Conservation (phyloP, 1,140 invertebrate genomes). For the Heliothis subflexa region DNA sequence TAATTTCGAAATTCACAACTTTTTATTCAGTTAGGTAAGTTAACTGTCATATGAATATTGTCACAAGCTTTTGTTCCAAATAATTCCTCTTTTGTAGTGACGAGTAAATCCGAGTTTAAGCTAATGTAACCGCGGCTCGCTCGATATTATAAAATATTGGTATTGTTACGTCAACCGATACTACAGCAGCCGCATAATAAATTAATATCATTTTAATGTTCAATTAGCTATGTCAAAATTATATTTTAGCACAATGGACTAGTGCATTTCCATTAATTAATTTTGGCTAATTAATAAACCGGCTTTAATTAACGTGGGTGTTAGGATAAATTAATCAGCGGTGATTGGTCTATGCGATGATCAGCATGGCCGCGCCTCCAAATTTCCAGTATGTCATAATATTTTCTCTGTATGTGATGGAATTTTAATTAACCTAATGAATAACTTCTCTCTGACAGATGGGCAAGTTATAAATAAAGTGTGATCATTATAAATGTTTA, state of each 20-base stretch:
- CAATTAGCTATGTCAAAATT: conserved; percentile 45
- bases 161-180: conserved; percentile 18
- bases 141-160: conserved; percentile 32
- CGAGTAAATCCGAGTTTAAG: conserved; percentile 9
- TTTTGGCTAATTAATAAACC: conserved; percentile 80
- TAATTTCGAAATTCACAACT: too few relatives aligned
- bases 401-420: conserved; percentile 23
- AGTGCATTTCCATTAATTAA: conserved; percentile 74
- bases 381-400: conserved; percentile 24
- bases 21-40: neutral
- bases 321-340: conserved; percentile 82
- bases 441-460: neutral
- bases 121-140: conserved; percentile 8
- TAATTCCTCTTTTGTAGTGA: neutral
- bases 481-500: neutral
- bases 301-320: conserved; percentile 77
- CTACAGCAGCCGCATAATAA: conserved; percentile 22
- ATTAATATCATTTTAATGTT: conserved; percentile 45
- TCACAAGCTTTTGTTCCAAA: conserved; percentile 10
- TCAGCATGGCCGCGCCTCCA: conserved; percentile 16
- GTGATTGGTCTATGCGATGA: conserved; percentile 65
- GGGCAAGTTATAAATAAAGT: neutral
- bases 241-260: conserved; percentile 55
- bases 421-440: conserved; percentile 33
- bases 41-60: neutral